Evolutionary conservation across 2,888 invertebrate species (phyloP).

Genomic region (Mimachlamys varia): DNA sequence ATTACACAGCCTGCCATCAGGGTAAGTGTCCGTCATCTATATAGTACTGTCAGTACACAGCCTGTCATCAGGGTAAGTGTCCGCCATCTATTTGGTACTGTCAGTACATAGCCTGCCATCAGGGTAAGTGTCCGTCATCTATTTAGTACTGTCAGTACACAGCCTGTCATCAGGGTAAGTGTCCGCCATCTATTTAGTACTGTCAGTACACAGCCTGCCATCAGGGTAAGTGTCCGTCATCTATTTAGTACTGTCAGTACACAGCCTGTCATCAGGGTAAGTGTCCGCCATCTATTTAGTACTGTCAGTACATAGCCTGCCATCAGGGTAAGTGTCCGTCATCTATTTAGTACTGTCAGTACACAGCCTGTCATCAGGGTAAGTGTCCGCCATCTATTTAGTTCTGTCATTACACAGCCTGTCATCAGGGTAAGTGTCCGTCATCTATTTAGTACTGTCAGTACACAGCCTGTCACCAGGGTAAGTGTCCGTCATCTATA

Average conservation of each 20-base stretch:
- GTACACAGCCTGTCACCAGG: conserved; percentile 53
- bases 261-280: conserved; percentile 56
- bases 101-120: conserved; percentile 52
- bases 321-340: conserved; percentile 48
- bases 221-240: conserved; percentile 46
- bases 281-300: not conserved
- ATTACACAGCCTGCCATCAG: conserved; percentile 52
- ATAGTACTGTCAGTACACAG: conserved; percentile 48
- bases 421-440: conserved; percentile 51
- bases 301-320: conserved; percentile 55
- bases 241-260: conserved; percentile 45
- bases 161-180: conserved; percentile 55
- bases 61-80: conserved; percentile 54
- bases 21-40: conserved; percentile 44
- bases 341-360: conserved; percentile 44
- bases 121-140: conserved; percentile 46
- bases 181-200: too few relatives aligned
- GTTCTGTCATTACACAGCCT: conserved; percentile 55
- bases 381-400: not conserved
- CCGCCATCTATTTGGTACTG: conserved; percentile 36
- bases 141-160: conserved; percentile 46
- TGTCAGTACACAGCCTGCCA: conserved; percentile 55
- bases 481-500: conserved; percentile 39
- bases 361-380: conserved; percentile 56
- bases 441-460: conserved; percentile 43